A percentile compares a stretch with the other conserved stretches of the same genome.
Evolutionary conservation across 2,797 vertebrate species (phyloP).

Genomic region (Morelia viridis): DNA sequence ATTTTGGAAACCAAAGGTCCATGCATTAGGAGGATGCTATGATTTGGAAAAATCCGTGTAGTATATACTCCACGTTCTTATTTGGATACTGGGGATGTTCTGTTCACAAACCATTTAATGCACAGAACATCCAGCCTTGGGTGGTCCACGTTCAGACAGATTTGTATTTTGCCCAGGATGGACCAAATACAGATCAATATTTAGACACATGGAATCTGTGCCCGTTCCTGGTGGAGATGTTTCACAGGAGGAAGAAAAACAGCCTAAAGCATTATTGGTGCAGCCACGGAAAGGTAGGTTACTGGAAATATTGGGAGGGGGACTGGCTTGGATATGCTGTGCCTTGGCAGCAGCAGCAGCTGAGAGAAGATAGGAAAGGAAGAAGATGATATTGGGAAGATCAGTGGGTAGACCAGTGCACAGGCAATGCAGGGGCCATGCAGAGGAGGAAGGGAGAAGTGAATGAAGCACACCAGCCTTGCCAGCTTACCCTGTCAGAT

Average conservation of each 20-base stretch:
- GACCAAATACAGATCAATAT: not conserved
- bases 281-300: not conserved
- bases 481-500: not conserved
- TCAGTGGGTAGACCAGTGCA: not conserved
- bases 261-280: not conserved
- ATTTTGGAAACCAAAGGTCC: not conserved
- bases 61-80: not conserved
- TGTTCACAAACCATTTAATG: not conserved
- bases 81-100: not conserved
- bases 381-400: not conserved
- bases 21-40: not conserved
- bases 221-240: not conserved
- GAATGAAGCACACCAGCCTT: not conserved
- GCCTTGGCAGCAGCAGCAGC: not conserved
- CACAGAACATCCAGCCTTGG: not conserved
- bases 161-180: not conserved
- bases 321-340: not conserved
- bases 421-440: not conserved
- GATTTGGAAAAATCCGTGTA: not conserved
- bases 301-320: not conserved
- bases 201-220: not conserved
- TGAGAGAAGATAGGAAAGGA: not conserved
- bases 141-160: not conserved
- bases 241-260: not conserved
- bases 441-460: not conserved